Evolutionary conservation across 2,888 invertebrate species (phyloP), one percentile per base, ranked within the genome.

Genomic region (Copidosoma aretas): DNA sequence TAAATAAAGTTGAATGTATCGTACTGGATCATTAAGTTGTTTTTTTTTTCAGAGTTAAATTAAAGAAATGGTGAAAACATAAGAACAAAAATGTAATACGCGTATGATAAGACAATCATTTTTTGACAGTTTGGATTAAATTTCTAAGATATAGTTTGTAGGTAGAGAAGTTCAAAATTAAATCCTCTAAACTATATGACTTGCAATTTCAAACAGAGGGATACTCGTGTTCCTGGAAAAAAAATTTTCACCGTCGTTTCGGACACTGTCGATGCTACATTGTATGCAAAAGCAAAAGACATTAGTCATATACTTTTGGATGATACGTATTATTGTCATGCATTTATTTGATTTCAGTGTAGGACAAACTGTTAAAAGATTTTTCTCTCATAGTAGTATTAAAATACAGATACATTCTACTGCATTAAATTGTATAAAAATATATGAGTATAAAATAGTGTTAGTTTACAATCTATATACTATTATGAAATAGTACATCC

Each of bases 311-410:
- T 10, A 17, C 24, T 24, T 63, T 46, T 52, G n/a, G 19, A 19
- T 52, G 21, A 25, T 52, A 51, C 41, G 56, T n/a, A 32, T 32
- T 19, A 15, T 46, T 10, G 32, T 49, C 63, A 63, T 63, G 63
- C 63, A 49, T 63, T 25, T 15, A 24, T 25, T 4, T 19, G 8
- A 39, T 41, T 10, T 57, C 58, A 52, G 51, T 41, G 41, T 52
- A 58, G 43, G 43, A 17, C 51, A 19, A 49, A 10, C 15, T 43
- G 17, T 15, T n/a, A 54, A 22, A 2, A 24, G 14, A 17, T 54
- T 54, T 21, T 17, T 12, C 25, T 19, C 12, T 46, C n/a, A n/a
- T n/a, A 17, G 12, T 8, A 46, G 43, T 46, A 12, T 46, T 46
- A 46, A 46, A 46, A 14, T 46, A 46, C 43, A 46, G 2, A 46